Evolutionary conservation across 1,140 invertebrate species (phyloP), one percentile per base, ranked within the genome.

Genomic region (Meloidogyne floridensis): DNA sequence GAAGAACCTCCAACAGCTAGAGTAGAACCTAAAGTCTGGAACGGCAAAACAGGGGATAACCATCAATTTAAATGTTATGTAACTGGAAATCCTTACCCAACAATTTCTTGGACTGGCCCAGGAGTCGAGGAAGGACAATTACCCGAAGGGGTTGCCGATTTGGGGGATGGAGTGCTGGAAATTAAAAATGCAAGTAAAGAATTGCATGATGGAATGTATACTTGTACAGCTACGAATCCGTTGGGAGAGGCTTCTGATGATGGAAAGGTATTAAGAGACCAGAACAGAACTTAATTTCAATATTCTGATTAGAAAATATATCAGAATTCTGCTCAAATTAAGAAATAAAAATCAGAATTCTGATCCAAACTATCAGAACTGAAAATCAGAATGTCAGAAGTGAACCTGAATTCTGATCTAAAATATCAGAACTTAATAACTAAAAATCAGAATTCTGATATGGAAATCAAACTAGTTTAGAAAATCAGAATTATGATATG

Each of bases 11-110:
- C 89, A 72, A 90, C 88, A 6, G 88, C 87, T 10, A 80, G 84
- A 6, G 88, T 89, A 10, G 87, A 89, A 69, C 88, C 88, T 15
- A 87, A 89, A 32, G 87, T 90, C 18, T 89, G 89, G 86, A 89
- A 89, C 65, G 88, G 88, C 20, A 81, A 90, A 72, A 87, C 87
- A 53, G 88, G 89, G 20, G 85, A 89, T 9, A 81, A 56, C 11
- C 86, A 89, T 65, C 85, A 89, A 81, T 90, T 89, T 81, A 87
- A 84, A 75, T 89, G 88, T 76, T 80, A 86, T 56, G 80, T 81
- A 65, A 90, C 89, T 56, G 87, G 87, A 74, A 77, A 79, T 71
- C 87, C 87, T 51, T 71, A 83, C 53, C 87, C 87, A 32, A 65
- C 83, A 80, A 82, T 83, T 59, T 72, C 69, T 47, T 83, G 81